These are phyloP conservation scores for Tiaroga cobitis DNA, from an alignment of 2,797 vertebrate species.

Conservation along the genomic window DNA sequence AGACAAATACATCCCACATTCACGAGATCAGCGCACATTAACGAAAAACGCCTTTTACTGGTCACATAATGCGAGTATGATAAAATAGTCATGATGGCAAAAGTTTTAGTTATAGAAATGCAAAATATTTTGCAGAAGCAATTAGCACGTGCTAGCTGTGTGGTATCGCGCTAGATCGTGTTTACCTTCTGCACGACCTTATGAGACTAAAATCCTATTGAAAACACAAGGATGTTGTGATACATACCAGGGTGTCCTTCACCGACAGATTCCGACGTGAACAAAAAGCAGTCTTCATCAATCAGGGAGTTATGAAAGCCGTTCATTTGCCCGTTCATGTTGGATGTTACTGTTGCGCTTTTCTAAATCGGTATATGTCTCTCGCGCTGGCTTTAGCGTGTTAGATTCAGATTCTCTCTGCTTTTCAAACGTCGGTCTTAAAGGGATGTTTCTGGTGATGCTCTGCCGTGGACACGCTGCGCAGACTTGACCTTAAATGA, in stretches of 20 bases:
- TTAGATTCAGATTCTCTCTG: background rate
- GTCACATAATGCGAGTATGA: background rate
- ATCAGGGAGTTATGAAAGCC: slow-evolving; percentile 81
- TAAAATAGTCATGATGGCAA: background rate
- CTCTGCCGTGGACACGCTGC: background rate
- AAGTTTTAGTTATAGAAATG: too few species aligned
- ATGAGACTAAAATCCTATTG: background rate
- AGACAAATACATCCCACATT: background rate
- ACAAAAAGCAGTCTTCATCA: slow-evolving; percentile 91
- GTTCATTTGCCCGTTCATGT: slow-evolving; percentile 88
- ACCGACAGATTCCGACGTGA: slow-evolving; percentile 94
- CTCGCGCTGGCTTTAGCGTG: background rate
- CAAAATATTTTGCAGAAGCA: background rate
- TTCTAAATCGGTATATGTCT: slow-evolving; percentile 1
- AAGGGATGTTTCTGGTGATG: background rate
- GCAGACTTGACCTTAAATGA: slow-evolving; percentile 35
- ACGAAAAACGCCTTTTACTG: background rate
- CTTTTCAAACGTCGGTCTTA: background rate
- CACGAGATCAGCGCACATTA: background rate
- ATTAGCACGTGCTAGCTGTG: slow-evolving; percentile 32
- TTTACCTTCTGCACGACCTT: background rate
- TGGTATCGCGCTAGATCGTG: background rate
- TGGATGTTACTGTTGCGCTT: slow-evolving; percentile 19
- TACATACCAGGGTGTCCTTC: slow-evolving; percentile 93
- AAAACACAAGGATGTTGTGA: background rate